A percentile compares a stretch with the other conserved stretches of the same genome.
phyloP scores from a whole-genome alignment of 2,888 invertebrate species.

The Mystacides longicornis region DNA sequence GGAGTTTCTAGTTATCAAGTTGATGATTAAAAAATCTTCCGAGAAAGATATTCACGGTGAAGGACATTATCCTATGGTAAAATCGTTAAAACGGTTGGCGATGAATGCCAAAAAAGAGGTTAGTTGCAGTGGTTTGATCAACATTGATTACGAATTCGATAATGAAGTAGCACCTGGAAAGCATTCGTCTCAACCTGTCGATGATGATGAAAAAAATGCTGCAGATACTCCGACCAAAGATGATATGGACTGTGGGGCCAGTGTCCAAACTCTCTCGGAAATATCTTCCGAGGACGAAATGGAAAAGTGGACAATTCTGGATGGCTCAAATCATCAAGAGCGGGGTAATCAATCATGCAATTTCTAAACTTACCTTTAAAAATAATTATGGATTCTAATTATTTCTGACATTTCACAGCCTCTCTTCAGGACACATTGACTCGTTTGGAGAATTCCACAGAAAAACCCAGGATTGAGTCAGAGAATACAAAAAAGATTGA shows the following conservation, averaged over 20 bases:
- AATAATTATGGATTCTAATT: too few relatives aligned
- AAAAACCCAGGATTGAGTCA: too few relatives aligned
- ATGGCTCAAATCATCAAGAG: not conserved
- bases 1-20: not conserved
- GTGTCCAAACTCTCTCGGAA: slow-evolving; percentile 14
- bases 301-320: slow-evolving; percentile 12
- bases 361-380: not conserved
- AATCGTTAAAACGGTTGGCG: not conserved
- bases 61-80: not conserved
- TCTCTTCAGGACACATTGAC: too few relatives aligned
- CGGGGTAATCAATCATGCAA: not conserved
- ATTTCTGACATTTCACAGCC: too few relatives aligned
- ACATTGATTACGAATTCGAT: too few relatives aligned
- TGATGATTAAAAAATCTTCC: not conserved
- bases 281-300: slow-evolving; percentile 4
- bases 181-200: too few relatives aligned
- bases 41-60: not conserved
- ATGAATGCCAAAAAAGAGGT: not conserved
- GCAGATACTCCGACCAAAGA: not conserved
- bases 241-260: not conserved
- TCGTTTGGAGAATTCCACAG: too few relatives aligned
- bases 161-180: too few relatives aligned
- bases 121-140: too few relatives aligned
- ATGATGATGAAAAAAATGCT: not conserved
- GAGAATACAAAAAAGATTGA: too few relatives aligned